phyloP scores from a whole-genome alignment of 1,140 invertebrate species.

The Papilio glaucus region DNA sequence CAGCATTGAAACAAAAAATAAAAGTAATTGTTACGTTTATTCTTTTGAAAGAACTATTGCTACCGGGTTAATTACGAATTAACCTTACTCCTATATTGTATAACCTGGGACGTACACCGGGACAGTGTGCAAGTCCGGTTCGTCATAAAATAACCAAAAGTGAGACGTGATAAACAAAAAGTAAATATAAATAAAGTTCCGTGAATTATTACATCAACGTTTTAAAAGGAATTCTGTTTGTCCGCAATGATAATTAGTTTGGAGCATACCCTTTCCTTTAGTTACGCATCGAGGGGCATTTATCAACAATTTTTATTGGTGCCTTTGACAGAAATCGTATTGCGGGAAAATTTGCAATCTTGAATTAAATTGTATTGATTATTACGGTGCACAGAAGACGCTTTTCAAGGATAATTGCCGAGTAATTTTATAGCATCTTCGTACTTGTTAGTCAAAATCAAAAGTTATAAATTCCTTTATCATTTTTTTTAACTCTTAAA shows the following conservation, averaged over 20 bases:
- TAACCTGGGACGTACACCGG: no score
- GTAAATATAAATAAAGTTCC: conserved; percentile 5
- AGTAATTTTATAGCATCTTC: conserved; percentile 12
- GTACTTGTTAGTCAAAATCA: conserved; percentile 39
- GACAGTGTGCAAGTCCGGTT: background rate
- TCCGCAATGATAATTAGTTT: conserved; percentile 50
- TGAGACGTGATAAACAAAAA: conserved; percentile 9
- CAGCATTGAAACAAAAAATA: no score
- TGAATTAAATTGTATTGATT: conserved; percentile 46
- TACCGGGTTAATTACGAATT: no score
- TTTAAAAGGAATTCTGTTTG: conserved; percentile 26
- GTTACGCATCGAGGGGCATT: conserved; percentile 46
- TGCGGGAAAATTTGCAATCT: conserved; percentile 40
- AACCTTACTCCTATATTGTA: background rate
- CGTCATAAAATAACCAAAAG: background rate
- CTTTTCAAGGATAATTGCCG: conserved; percentile 39
- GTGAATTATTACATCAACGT: background rate
- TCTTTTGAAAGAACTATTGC: no score
- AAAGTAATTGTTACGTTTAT: no score
- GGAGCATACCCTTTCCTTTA: conserved; percentile 48
- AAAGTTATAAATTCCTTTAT: no score
- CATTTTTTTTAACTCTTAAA: no score
- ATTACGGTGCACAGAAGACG: conserved; percentile 35
- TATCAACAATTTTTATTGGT: conserved; percentile 55
- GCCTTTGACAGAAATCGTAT: conserved; percentile 58